These are phyloP conservation scores for Ectropis crepuscularia DNA, from an alignment of 2,888 invertebrate genomes.

Conservation along the genomic window DNA sequence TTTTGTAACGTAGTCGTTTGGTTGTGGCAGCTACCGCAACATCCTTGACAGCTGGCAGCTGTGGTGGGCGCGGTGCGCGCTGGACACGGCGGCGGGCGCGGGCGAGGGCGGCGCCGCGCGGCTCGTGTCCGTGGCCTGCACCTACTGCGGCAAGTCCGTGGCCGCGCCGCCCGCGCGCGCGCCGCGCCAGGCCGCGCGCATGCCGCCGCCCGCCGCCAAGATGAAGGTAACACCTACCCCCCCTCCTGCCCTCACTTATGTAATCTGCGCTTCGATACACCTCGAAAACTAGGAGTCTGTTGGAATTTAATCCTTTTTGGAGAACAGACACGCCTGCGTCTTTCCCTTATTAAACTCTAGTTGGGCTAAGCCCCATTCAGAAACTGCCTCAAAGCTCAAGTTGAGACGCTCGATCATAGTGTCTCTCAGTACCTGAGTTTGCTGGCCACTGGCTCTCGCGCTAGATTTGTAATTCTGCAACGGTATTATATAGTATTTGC, in stretches of 20 bases:
- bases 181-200: conserved; percentile 76
- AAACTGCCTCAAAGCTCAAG: too few species aligned
- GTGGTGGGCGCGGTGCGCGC: conserved; percentile 95
- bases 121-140: conserved; percentile 90
- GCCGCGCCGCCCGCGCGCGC: conserved; percentile 88
- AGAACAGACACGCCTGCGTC: too few species aligned
- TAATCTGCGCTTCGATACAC: too few species aligned
- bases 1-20: not conserved
- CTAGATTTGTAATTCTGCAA: too few species aligned
- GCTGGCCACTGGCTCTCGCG: too few species aligned
- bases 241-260: not conserved
- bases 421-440: too few species aligned
- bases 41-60: conserved; percentile 95
- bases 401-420: too few species aligned
- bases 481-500: too few species aligned
- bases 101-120: conserved; percentile 84
- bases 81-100: conserved; percentile 88
- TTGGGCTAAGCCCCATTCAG: too few species aligned
- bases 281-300: too few species aligned
- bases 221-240: conserved; percentile 83
- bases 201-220: conserved; percentile 89
- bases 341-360: too few species aligned
- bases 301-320: too few species aligned
- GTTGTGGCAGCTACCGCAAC: conserved; percentile 88
- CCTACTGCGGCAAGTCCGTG: conserved; percentile 97